Evolutionary conservation across 1,140 invertebrate species (phyloP).

Genomic region (Calephelis nemesis): DNA sequence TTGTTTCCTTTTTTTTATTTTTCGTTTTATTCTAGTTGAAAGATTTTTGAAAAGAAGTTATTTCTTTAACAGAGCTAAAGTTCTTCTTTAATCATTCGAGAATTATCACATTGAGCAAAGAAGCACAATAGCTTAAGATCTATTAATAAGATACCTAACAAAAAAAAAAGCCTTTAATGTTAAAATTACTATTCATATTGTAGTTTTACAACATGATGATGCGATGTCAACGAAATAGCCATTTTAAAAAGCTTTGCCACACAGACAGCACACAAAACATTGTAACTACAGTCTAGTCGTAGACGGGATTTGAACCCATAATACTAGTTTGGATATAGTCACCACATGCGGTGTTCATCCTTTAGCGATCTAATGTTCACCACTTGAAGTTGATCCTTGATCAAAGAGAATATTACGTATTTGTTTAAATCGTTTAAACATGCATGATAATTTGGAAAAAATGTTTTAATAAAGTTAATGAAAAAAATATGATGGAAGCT

Average conservation of each 20-base stretch:
- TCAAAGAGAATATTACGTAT: not conserved
- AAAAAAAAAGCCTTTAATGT: too few relatives aligned
- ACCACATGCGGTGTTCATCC: conserved; percentile 8
- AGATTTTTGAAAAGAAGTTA: too few relatives aligned
- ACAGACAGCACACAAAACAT: conserved; percentile 1
- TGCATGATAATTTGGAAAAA: not conserved
- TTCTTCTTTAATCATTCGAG: too few relatives aligned
- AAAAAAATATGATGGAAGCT: not conserved
- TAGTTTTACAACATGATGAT: too few relatives aligned
- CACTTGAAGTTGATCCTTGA: conserved; percentile 19
- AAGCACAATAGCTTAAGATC: too few relatives aligned
- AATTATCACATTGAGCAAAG: too few relatives aligned
- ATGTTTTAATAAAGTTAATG: not conserved
- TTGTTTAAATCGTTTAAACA: not conserved
- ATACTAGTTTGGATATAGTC: conserved; percentile 14
- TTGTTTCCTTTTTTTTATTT: too few relatives aligned
- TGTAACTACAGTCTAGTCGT: conserved; percentile 27
- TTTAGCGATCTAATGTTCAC: conserved; percentile 21
- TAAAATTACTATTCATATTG: too few relatives aligned
- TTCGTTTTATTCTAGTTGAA: too few relatives aligned
- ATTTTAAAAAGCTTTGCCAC: not conserved
- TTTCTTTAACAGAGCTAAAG: too few relatives aligned
- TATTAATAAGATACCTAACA: too few relatives aligned
- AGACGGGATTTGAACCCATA: conserved; percentile 18
- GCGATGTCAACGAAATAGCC: not conserved